phyloP scores from a whole-genome alignment of 2,888 invertebrate species.

The Chironomus tentans region DNA sequence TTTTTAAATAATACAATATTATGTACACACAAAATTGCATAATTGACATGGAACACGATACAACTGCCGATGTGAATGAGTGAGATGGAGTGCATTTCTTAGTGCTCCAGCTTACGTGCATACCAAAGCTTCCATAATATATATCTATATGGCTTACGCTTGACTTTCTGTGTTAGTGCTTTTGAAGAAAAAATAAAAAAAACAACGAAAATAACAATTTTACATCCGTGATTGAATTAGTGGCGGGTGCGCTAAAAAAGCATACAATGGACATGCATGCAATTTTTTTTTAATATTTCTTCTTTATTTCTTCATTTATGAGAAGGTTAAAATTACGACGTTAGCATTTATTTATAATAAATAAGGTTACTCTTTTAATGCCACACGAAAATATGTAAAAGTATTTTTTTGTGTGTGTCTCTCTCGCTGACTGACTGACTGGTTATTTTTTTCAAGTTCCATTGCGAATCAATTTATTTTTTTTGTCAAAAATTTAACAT shows the following conservation, averaged over 20 bases:
- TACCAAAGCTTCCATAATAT: background rate
- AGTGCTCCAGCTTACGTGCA: constrained; percentile 21
- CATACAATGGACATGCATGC: constrained; percentile 11
- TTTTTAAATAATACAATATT: background rate
- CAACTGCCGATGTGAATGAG: background rate
- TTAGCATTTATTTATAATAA: background rate
- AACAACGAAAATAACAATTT: background rate
- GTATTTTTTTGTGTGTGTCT: background rate
- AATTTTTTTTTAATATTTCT: background rate
- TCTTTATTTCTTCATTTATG: background rate
- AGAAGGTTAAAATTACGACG: background rate
- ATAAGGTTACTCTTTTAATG: background rate
- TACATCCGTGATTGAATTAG: constrained; percentile 19
- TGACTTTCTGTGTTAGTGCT: constrained; percentile 3
- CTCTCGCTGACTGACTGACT: background rate
- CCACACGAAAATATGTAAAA: background rate
- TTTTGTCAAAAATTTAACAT: background rate
- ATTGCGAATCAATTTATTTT: background rate
- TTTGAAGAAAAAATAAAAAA: background rate
- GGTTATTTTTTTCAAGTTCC: background rate
- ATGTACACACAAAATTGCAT: constrained; percentile 19
- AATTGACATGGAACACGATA: constrained; percentile 16
- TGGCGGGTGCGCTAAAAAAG: constrained; percentile 1
- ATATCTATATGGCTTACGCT: background rate
- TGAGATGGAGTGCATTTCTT: background rate